Evolutionary conservation across 2,113 vertebrate genomes (phyloP), one percentile per base, ranked within the genome.

Genomic region (Dolichotis patagonum): DNA sequence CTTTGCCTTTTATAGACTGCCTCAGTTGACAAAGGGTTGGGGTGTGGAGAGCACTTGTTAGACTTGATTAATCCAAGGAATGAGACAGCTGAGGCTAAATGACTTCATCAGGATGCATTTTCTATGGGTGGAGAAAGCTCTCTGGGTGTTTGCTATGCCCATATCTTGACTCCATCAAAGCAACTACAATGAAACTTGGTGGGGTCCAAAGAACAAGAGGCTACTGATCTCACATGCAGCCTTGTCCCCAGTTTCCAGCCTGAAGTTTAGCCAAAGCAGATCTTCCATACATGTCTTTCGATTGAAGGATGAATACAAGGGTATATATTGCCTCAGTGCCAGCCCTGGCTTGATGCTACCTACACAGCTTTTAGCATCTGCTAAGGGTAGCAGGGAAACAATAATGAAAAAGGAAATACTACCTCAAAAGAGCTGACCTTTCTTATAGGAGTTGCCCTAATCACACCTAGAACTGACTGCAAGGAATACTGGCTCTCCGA

Each of bases 21-120:
- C 90, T 92, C 96, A 38, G 56, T 80, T 93, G 97, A 90, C 62
- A 58, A 6, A 28, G n/a, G 82, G 75, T 65, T 71, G 46, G 90
- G 65, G 78, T 77, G 41, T 9, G 5, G 41, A 88, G 62, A 67
- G 32, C 58, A 85, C 86, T 49, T 95, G 93, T 83, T 38, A 43
- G 95, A n/a, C 49, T 92, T 54, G 5, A 14, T 62, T 95, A 56
- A n/a, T 75, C 49, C 12, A 6, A 60, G 89, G 78, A 81, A 89
- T 41, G 78, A 94, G 92, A 95, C 96, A 95, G 95, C 96, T 95
- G 95, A 91, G 80, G 49, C 75, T 8, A 1, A 3, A 41, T 91
- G 95, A 89, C 90, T 84, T 96, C 75, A 63, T 35, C 11, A 17
- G n/a, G 86, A 52, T 3, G n/a, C 62, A 7, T 62, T 75, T 71